phyloP scores from a whole-genome alignment of 2,113 vertebrate species.

The Furnarius figulus region DNA sequence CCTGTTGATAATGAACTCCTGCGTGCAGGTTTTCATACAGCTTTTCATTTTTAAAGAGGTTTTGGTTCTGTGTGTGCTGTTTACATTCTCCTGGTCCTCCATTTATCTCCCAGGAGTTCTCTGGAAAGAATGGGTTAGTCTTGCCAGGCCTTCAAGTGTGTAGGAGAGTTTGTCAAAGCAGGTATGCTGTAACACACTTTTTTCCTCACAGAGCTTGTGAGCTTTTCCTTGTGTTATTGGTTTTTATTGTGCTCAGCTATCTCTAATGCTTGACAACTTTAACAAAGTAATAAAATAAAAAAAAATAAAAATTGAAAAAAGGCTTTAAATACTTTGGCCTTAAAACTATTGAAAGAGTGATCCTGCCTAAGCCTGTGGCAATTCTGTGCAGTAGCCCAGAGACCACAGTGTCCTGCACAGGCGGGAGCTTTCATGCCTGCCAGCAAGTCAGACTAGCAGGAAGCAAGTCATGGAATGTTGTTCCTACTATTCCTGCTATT shows the following conservation, averaged over 20 bases:
- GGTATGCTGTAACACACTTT: neutral
- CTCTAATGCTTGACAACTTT: neutral
- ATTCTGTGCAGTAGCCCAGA: neutral
- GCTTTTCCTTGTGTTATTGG: neutral
- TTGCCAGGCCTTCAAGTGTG: neutral
- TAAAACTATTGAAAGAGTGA: neutral
- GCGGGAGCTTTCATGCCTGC: neutral
- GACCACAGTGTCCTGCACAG: neutral
- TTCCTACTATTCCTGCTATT: neutral
- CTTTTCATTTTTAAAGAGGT: neutral
- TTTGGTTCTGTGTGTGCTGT: neutral
- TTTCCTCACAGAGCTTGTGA: neutral
- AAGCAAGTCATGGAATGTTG: rapidly evolving
- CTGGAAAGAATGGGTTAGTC: neutral
- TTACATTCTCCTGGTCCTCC: neutral
- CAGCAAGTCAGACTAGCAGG: neutral
- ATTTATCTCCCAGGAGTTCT: neutral
- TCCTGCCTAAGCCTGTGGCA: neutral
- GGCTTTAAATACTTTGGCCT: neutral
- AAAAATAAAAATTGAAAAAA: neutral
- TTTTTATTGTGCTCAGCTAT: neutral
- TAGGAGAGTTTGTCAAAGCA: neutral
- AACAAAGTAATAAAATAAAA: neutral
- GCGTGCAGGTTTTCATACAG: neutral
- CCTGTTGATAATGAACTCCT: neutral